Evolutionary conservation across 2,888 invertebrate species (phyloP).

Genomic region (Patella ulyssiponensis): DNA sequence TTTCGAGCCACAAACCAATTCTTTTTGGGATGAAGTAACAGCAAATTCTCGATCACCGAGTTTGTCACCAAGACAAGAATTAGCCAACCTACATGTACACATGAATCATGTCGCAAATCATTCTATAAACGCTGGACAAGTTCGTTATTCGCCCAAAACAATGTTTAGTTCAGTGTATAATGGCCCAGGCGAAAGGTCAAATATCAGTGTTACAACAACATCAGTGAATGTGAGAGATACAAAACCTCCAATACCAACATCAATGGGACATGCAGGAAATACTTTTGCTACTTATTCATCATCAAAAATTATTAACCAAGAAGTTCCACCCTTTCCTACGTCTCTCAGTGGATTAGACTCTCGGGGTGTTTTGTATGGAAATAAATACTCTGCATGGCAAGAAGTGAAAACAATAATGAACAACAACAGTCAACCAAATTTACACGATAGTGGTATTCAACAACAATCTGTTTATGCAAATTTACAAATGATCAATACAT

Average conservation of each 20-base stretch:
- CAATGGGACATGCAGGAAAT: slow-evolving; percentile 15
- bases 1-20: slow-evolving; percentile 40
- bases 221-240: slow-evolving; percentile 33
- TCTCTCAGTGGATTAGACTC: slow-evolving; percentile 21
- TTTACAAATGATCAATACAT: slow-evolving; percentile 22
- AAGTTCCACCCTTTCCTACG: slow-evolving; percentile 17
- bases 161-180: slow-evolving; percentile 25
- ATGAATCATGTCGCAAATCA: slow-evolving; percentile 34
- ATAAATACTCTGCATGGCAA: slow-evolving; percentile 50
- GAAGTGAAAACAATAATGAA: slow-evolving; percentile 33
- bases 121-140: slow-evolving; percentile 35
- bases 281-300: too few relatives aligned
- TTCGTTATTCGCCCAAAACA: slow-evolving; percentile 36
- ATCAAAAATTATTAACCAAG: slow-evolving; percentile 28
- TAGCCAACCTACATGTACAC: slow-evolving; percentile 35
- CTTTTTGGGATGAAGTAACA: slow-evolving; percentile 39
- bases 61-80: slow-evolving; percentile 34
- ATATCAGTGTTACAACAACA: slow-evolving; percentile 16
- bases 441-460: slow-evolving; percentile 18
- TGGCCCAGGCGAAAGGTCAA: too few relatives aligned
- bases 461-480: slow-evolving; percentile 34
- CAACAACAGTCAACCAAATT: slow-evolving; percentile 4
- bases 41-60: slow-evolving; percentile 32
- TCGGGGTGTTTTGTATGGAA: slow-evolving; percentile 52
- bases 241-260: slow-evolving; percentile 39